Evolutionary conservation across 2,888 invertebrate genomes (phyloP), one percentile per base, ranked within the genome.

Genomic region (Xanthorhoe designata): DNA sequence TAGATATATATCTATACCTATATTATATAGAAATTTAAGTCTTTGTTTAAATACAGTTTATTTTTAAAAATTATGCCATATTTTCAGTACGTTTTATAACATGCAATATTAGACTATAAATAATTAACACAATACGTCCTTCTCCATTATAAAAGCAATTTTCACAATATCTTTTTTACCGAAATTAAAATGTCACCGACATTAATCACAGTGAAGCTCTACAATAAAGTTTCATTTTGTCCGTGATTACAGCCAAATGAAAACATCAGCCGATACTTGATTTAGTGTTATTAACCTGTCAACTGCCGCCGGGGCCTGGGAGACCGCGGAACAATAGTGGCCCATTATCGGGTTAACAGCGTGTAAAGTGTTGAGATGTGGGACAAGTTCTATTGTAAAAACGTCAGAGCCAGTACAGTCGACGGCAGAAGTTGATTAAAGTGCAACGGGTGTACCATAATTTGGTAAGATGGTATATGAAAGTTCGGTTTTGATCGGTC

Each of bases 251-350:
- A 77, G 78, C 73, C 68, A 70, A 79, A 84, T 84, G 83, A 81
- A 82, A 83, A 81, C 81, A 82, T 81, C 78, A 75, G 50, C 68
- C 79, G 79, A 86, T 85, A 84, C 80, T 84, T 90, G 89, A 90
- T 90, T 88, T 89, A 90, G 86, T 86, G 85, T 90, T 89, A 90
- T 90, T 90, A 89, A 90, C 77, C 85, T 89, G 90, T 89, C 90
- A 89, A 68, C 78, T 77, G 83, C 86, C 85, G 73, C 75, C 78
- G 66, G 70, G 72, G 79, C 61, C 62, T 64, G 54, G 29, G 61
- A 54, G 63, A 64, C 76, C 76, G 60, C 71, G 67, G 72, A 70
- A 89, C 88, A 89, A 88, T 86, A 77, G 77, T 76, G 75, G 70
- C 76, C 82, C 78, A 86, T 86, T 85, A 85, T 80, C 77, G 78